Base-by-base conservation (phyloP, 2,888 invertebrate species). In the Hermaeophaga mercurialis region DNA sequence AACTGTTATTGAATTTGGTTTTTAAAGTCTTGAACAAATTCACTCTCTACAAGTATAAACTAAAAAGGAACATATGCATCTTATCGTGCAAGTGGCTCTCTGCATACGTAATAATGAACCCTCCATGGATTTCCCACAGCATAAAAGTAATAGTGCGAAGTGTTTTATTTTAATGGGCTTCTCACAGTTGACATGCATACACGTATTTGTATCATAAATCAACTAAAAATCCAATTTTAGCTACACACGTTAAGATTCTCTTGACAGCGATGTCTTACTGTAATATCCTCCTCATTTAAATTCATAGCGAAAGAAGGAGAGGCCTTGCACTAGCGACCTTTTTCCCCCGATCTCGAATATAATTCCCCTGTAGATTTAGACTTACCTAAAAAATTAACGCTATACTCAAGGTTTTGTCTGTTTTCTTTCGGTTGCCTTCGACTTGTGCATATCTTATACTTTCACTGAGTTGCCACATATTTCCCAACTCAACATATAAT, bases 161-260 rank as follows among this genome's bases (percentile, higher is more conserved):
- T 58, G 56, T 61, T 61, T 61, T 55, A 56, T 59, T 57, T 52
- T 61, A 61, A 62, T 63, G 54, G 56, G 47, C 56, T 54, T 54
- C 15, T 33, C 28, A 34, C 48, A 33, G 52, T 59, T 60, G 62
- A 58, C 56, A 58, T 64, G 65, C 63, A 58, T 52, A 55, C 66
- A 66, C 66, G 66, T 64, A 64, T 64, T 66, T 63, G 63, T 63
- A 56, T 63, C 64, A 66, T 66, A 66, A 66, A 66, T 66, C 66
- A 66, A 54, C 52, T 53, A 65, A 65, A 64, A 65, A 65, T 65
- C 64, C 64, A 65, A 65, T 64, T 63, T 57, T 59, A 47, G 61
- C 62, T 61, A 59, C 61, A 62, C 61, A 62, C 64, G 62, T 59
- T 62, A 57, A 65, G 63, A 61, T 59, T 62, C 58, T 59, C 62